A percentile compares a stretch with the other conserved stretches of the same genome.
phyloP scores from a whole-genome alignment of 2,888 invertebrate genomes.

The Lasioglossum leucozonium region DNA sequence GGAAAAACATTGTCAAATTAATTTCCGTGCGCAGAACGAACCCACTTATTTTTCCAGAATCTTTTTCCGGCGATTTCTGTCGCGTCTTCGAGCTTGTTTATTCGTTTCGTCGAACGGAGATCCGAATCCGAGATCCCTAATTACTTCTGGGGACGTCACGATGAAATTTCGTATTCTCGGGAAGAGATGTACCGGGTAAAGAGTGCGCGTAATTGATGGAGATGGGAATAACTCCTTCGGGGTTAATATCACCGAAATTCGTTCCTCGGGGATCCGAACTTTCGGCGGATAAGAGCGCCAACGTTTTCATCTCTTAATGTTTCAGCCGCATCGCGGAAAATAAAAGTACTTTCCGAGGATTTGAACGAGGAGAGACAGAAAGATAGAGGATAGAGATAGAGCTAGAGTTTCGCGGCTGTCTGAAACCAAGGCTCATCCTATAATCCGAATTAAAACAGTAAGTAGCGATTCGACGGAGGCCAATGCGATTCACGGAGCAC shows the following conservation, averaged over 20 bases:
- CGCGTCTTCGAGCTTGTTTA: background rate
- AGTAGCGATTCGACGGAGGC: conserved; percentile 23
- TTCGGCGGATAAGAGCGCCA: background rate
- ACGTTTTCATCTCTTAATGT: background rate
- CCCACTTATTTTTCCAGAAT: background rate
- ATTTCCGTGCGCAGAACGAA: background rate
- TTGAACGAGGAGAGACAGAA: background rate
- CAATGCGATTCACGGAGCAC: conserved; percentile 17
- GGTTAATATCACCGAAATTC: background rate
- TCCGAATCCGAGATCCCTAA: background rate
- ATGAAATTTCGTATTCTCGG: background rate
- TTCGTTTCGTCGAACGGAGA: background rate
- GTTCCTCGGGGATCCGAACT: background rate
- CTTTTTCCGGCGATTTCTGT: background rate
- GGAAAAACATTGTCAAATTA: background rate
- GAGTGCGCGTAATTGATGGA: background rate
- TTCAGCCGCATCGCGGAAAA: background rate
- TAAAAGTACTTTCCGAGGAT: conserved; percentile 4
- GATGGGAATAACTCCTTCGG: conserved; percentile 1
- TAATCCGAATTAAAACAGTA: conserved; percentile 29
- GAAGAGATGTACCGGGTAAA: background rate
- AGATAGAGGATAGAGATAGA: background rate
- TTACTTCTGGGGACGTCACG: background rate
- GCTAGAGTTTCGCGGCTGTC: background rate
- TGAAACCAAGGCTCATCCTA: conserved; percentile 10